A percentile compares a stretch with the other conserved stretches of the same genome.
These are phyloP conservation scores for Gopherus evgoodei DNA, from an alignment of 2,113 vertebrate genomes.

Conservation along the genomic window DNA sequence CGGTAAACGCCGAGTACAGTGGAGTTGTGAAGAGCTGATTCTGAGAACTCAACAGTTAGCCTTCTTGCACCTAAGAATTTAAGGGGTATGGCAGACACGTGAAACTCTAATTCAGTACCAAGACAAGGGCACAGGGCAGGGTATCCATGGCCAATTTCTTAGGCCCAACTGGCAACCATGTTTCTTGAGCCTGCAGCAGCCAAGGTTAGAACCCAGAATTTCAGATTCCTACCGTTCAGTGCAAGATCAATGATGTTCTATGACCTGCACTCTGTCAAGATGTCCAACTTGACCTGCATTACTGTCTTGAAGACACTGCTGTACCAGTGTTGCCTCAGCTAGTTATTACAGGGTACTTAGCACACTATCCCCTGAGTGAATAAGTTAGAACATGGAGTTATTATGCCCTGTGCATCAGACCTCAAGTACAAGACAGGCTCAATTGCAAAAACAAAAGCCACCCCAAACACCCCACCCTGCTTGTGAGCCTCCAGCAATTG, in stretches of 20 bases:
- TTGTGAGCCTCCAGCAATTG: neutral
- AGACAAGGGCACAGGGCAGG: neutral
- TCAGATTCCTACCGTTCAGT: neutral
- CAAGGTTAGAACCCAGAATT: neutral
- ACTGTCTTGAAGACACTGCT: neutral
- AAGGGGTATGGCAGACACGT: neutral
- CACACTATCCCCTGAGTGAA: neutral
- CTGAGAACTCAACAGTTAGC: neutral
- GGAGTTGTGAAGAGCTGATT: slow-evolving; percentile 15
- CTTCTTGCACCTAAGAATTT: neutral
- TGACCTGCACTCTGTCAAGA: neutral
- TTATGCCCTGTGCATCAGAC: neutral
- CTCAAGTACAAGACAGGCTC: neutral
- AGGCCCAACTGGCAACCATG: neutral
- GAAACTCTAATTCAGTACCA: neutral
- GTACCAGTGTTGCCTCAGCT: neutral
- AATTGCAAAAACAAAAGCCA: neutral
- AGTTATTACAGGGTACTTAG: neutral
- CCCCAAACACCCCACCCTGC: neutral
- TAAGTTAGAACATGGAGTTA: neutral
- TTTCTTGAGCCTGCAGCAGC: neutral
- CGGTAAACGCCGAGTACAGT: slow-evolving; percentile 17
- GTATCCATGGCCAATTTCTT: neutral
- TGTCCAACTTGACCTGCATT: neutral
- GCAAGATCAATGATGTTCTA: neutral